Evolutionary conservation across 2,888 invertebrate species (phyloP).

Genomic region (Drosophila siamana): DNA sequence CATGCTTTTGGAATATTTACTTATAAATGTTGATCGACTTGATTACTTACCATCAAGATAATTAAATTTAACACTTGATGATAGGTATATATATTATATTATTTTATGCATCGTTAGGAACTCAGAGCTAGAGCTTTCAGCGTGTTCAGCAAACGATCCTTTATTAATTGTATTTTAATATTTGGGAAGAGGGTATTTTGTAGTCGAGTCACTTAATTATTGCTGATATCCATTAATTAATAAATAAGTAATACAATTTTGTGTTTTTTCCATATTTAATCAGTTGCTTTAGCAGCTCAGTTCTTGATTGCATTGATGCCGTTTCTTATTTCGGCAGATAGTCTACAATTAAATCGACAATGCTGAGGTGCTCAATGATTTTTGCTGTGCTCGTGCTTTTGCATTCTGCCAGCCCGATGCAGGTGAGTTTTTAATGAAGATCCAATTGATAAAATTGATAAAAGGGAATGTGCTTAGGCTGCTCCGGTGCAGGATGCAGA

Average conservation of each 20-base stretch:
- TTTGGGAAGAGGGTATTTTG: neutral
- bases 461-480: neutral
- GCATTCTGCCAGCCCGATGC: neutral
- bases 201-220: too few relatives aligned
- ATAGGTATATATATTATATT: too few relatives aligned
- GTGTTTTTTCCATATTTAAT: neutral
- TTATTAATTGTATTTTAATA: too few relatives aligned
- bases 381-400: neutral
- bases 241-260: neutral
- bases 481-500: neutral
- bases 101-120: too few relatives aligned
- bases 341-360: neutral
- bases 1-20: too few relatives aligned
- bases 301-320: neutral
- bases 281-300: neutral
- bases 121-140: too few relatives aligned
- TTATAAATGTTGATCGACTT: too few relatives aligned
- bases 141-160: too few relatives aligned
- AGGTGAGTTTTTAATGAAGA: neutral
- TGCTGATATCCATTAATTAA: too few relatives aligned
- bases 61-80: too few relatives aligned
- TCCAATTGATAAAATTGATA: neutral
- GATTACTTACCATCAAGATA: too few relatives aligned
- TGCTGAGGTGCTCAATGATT: conserved; percentile 1
- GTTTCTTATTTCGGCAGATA: neutral